Base-by-base conservation (phyloP, 2,113 vertebrate species). In the Corvus moneduloides region DNA sequence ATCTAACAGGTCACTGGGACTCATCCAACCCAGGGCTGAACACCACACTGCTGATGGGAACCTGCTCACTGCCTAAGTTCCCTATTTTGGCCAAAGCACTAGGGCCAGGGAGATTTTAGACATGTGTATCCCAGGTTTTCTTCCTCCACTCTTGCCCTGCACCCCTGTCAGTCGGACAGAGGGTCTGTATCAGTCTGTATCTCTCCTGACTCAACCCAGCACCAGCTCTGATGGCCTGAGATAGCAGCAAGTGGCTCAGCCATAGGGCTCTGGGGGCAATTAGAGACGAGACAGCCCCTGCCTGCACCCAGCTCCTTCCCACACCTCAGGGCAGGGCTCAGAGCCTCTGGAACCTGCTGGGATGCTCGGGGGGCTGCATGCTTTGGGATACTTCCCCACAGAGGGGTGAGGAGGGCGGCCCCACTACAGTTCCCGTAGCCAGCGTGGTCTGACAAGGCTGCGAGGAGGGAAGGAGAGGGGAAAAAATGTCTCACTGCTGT, bases 271-370 rank as follows among this genome's bases (percentile, higher is more conserved):
- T 18, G 0, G 4, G 49, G 49, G 74, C 52, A 84, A 81, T 61
- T 86, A 93, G 84, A 49, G 73, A 94, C 88, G 84, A 97, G 92
- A 55, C 75, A 72, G 89, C 84, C 95, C 69, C 56, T 90, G 59
- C 74, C 90, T 69, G 58, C 19, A 33, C 39, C n/a, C 44, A 44
- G 49, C 72, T 77, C 85, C 52, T 88, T 72, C 68, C 85, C 2
- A 1, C 35, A 39, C 67, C 7, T 7, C 49, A 68, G 52, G 23
- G 77, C 85, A 89, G 79, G 44, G 78, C 55, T 84, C 7, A 12
- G 43, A 28, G 64, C 51, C 85, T 54, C 61, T 4, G 74, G 64
- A 54, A 37, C 27, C 56, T 16, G 62, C 44, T 5, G 15, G 76
- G 78, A 30, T 52, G 75, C 49, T 87, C 0, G 0, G 46, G 30